Conservation (phyloP, 1,140 invertebrate genomes). For the Dysdera silvatica region DNA sequence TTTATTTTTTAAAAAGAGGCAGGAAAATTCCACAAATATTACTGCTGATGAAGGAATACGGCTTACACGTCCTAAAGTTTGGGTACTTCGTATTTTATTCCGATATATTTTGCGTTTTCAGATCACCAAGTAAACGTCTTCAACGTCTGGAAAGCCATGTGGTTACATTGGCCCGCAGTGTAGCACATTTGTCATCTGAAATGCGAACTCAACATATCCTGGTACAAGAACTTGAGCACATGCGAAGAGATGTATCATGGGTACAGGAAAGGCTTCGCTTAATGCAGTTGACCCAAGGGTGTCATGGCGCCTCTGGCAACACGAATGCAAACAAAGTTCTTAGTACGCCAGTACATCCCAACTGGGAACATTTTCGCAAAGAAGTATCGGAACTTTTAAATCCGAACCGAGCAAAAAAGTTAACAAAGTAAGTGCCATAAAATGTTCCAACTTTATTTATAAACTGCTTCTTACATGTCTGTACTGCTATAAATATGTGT, state of each 20-base stretch:
- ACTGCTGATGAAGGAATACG: too few relatives aligned
- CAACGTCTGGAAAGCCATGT: conserved; percentile 85
- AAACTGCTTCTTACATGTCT: background rate
- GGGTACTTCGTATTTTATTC: too few relatives aligned
- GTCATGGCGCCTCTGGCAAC: too few relatives aligned
- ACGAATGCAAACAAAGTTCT: too few relatives aligned
- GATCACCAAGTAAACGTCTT: conserved; percentile 75
- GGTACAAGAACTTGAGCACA: conserved; percentile 80
- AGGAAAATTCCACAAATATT: too few relatives aligned
- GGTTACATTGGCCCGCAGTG: conserved; percentile 78
- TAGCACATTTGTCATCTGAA: conserved; percentile 86
- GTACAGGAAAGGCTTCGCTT: conserved; percentile 54
- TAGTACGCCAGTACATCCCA: too few relatives aligned
- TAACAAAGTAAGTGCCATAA: conserved; percentile 43
- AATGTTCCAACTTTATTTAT: background rate
- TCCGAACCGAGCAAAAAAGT: conserved; percentile 53
- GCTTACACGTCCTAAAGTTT: too few relatives aligned
- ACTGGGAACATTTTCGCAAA: conserved; percentile 41
- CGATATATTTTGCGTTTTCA: conserved; percentile 43
- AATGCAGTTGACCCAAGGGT: conserved; percentile 30
- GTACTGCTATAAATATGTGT: conserved; percentile 7
- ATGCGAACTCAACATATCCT: conserved; percentile 83
- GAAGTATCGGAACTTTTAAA: conserved; percentile 55
- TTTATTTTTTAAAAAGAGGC: too few relatives aligned
- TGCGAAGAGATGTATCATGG: conserved; percentile 71